Percentiles rank a stretch among this genome's conserved stretches.
Evolutionary conservation across 1,140 invertebrate species (phyloP).

Genomic region (Leptopilina clavipes): DNA sequence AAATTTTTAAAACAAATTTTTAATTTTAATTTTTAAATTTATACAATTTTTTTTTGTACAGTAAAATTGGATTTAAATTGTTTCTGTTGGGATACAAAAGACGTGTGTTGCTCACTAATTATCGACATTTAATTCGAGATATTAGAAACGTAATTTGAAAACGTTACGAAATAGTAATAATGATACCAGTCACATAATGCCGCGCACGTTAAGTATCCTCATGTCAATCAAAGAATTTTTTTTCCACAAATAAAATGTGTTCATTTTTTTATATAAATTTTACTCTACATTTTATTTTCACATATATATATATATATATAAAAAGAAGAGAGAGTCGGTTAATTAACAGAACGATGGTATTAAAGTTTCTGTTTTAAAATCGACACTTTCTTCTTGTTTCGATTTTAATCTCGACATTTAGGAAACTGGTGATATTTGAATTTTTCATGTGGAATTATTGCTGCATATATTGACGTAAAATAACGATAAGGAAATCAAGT

Average conservation of each 20-base stretch:
- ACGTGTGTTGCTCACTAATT: not conserved
- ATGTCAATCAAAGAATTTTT: slow-evolving; percentile 6
- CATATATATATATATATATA: too few relatives aligned
- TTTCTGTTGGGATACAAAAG: not conserved
- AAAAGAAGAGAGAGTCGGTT: not conserved
- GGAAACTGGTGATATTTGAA: slow-evolving; percentile 12
- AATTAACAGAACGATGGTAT: not conserved
- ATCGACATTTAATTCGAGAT: not conserved
- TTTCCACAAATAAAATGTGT: not conserved
- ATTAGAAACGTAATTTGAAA: not conserved
- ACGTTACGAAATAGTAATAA: slow-evolving; percentile 1
- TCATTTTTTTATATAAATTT: too few relatives aligned
- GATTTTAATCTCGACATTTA: slow-evolving; percentile 24
- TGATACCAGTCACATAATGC: not conserved
- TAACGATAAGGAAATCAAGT: slow-evolving; percentile 19
- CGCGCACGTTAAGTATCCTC: not conserved
- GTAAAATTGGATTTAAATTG: too few relatives aligned
- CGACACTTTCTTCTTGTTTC: not conserved
- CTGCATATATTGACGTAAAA: not conserved
- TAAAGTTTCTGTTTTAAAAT: not conserved
- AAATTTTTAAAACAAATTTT: too few relatives aligned
- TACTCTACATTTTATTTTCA: too few relatives aligned
- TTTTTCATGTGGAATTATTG: not conserved
- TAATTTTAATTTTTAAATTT: too few relatives aligned
- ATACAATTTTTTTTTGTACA: too few relatives aligned